These are phyloP conservation scores for Orchesella cincta DNA, from an alignment of 1,140 invertebrate genomes.

Conservation along the genomic window DNA sequence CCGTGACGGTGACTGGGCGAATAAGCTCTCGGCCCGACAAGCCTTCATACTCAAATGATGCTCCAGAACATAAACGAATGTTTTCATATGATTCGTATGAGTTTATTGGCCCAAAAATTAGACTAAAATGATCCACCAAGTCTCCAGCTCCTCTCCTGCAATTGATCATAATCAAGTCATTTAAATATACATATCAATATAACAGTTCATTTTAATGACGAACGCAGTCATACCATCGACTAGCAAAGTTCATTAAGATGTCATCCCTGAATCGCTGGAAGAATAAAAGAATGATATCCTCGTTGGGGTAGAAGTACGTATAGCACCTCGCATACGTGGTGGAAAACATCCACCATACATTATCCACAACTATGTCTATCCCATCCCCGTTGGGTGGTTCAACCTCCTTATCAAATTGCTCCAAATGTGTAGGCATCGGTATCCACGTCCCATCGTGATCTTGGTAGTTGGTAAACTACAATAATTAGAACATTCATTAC, in stretches of 20 bases:
- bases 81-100: not conserved
- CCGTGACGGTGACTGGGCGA: not conserved
- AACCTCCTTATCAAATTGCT: not conserved
- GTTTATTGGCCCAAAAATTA: conserved; percentile 3
- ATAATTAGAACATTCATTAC: not conserved
- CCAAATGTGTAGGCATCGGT: not conserved
- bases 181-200: too few relatives aligned
- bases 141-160: conserved; percentile 5
- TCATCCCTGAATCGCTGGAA: not conserved
- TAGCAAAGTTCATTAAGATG: not conserved
- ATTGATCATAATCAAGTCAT: not conserved
- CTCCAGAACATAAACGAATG: not conserved
- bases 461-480: not conserved
- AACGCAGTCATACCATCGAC: conserved; percentile 4
- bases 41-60: not conserved
- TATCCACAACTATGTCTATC: not conserved
- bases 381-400: too few relatives aligned
- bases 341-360: conserved; percentile 18
- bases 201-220: too few relatives aligned
- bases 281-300: not conserved
- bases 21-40: not conserved
- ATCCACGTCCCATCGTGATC: not conserved
- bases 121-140: not conserved
- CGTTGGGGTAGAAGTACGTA: not conserved
- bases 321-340: conserved; percentile 10